These are phyloP conservation scores for Dynastes maya DNA, from an alignment of 2,888 invertebrate species.

Conservation along the genomic window DNA sequence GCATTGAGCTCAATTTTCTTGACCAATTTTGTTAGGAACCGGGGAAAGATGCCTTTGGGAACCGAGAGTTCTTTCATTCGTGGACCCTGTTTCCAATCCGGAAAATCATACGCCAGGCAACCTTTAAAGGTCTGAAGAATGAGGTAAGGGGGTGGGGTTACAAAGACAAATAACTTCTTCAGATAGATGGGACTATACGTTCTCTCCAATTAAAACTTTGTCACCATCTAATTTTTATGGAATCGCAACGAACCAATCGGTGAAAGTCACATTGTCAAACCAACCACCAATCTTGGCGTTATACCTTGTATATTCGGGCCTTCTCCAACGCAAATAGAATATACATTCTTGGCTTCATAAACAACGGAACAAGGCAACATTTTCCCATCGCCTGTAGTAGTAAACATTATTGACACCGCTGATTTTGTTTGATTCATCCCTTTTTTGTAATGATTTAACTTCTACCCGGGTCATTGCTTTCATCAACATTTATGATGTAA, in stretches of 20 bases:
- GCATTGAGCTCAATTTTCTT: too few species aligned
- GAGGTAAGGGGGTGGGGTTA: too few species aligned
- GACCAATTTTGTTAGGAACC: too few species aligned
- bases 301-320: not conserved
- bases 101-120: too few species aligned
- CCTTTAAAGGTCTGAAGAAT: too few species aligned
- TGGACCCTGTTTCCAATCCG: too few species aligned
- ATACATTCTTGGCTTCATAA: conserved; percentile 9
- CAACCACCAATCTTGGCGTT: not conserved
- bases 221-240: not conserved
- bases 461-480: not conserved
- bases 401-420: not conserved
- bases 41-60: too few species aligned
- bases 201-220: not conserved
- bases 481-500: conserved; percentile 4
- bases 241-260: not conserved
- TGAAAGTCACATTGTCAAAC: not conserved
- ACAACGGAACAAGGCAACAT: conserved; percentile 5
- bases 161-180: too few species aligned
- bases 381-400: not conserved
- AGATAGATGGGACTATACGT: too few species aligned
- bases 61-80: too few species aligned
- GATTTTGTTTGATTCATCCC: conserved; percentile 9
- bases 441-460: not conserved
- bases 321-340: conserved; percentile 3